Base-by-base conservation (phyloP, 2,113 vertebrate genomes). In the Corvus moneduloides region DNA sequence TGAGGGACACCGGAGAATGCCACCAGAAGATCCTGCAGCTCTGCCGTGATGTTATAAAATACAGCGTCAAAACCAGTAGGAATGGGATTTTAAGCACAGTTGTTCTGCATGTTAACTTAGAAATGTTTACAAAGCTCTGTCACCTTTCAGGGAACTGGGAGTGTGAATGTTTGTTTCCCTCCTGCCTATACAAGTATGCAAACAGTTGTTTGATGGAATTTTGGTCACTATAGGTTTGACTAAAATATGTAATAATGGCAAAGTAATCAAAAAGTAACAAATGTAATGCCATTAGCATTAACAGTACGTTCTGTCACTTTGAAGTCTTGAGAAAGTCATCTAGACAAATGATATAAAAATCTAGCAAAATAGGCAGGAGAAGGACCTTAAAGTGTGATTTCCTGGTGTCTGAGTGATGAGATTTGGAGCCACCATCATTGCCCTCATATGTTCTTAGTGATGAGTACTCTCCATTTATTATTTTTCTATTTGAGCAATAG, bases 31-130 rank as follows among this genome's bases (percentile, higher is more conserved):
- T 98, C 63, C 56, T 99, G 88, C 97, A 98, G 19, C 97, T 98
- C 79, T 99, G 98, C 96, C 98, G 27, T 46, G 98, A 99, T 55
- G 98, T 98, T 94, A 99, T 99, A 73, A 97, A 84, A 84, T 99
- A 98, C 98, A 99, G 98, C 23, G 98, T 99, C 95, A 99, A 99
- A 98, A 98, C 98, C 62, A 97, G 98, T 99, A 97, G 92, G 98
- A 90, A 59, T 85, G 44, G 35, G 28, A 32, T 41, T 82, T 62
- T 56, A 84, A 66, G 28, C 66, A 41, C 14, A 21, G 8, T 73
- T 84, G 19, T 30, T 74, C 87, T 90, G 32, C n/a, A 37, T 62
- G 14, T 44, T 52, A 19, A n/a, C 37, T 58, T 85, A 23, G 63
- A 35, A 13, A 90, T 67, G 37, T 48, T 85, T 89, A 30, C 37